Base-by-base conservation (phyloP, 2,113 vertebrate genomes). In the Corythoichthys intestinalis region DNA sequence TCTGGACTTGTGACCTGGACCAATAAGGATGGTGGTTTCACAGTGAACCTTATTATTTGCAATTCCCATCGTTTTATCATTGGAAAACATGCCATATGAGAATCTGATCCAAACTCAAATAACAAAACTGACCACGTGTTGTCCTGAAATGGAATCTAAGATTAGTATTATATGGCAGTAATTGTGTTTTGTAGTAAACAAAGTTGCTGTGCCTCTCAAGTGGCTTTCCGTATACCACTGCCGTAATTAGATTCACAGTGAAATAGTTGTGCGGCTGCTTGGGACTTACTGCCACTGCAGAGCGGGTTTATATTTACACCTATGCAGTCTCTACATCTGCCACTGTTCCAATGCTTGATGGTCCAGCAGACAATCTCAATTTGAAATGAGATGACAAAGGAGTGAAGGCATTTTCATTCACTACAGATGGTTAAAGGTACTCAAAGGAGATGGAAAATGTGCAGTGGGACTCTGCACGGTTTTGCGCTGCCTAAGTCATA, bases 401-500 rank as follows among this genome's bases (percentile, higher is more conserved):
- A 89, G 88, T 66, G 76, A 83, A 84, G 70, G 76, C 85, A 85
- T 89, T 89, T 86, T 79, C 78, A 74, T 82, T 65, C 82, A 73
- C 85, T 81, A 68, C 87, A 90, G 85, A 90, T 88, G 86, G 90
- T 85, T 86, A 89, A 86, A 91, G 84, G 85, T 86, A 85, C 87
- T 87, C 84, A 73, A 76, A 85, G 83, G 76, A 86, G 81, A 75
- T 49, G 52, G 73, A 73, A 58, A 83, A 87, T 80, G 82, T 83
- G 84, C 80, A 77, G 81, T 77, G 85, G 86, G 89, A 83, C 81
- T 80, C 72, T 69, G 69, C 82, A 64, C 80, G 69, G 71, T 67
- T 73, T 85, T 82, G 73, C 60, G 75, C 79, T 77, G 75, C 77
- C 81, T 78, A 87, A 89, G 88, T 83, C 79, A 62, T 70, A 56